phyloP scores from a whole-genome alignment of 2,888 invertebrate species.

The Epirrita christyi region DNA sequence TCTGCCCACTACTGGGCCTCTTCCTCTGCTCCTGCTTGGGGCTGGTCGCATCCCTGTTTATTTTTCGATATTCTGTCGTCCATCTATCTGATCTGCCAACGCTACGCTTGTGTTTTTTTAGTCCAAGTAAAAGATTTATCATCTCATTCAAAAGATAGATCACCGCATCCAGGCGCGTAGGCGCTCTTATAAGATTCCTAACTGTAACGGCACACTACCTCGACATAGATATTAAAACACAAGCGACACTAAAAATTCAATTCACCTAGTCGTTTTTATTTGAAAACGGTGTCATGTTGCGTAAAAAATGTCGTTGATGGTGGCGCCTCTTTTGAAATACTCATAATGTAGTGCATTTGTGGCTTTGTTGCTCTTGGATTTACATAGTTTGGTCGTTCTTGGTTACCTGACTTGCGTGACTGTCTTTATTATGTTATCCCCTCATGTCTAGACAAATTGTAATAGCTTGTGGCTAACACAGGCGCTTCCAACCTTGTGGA shows the following conservation, averaged over 20 bases:
- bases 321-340: conserved; percentile 60
- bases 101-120: not conserved
- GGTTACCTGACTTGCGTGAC: conserved; percentile 13
- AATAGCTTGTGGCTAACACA: too few relatives aligned
- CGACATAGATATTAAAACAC: conserved; percentile 60
- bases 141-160: conserved; percentile 36
- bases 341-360: conserved; percentile 48
- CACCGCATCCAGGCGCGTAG: conserved; percentile 39
- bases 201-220: conserved; percentile 63
- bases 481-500: too few relatives aligned
- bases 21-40: not conserved
- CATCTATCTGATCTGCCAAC: conserved; percentile 8
- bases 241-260: conserved; percentile 73
- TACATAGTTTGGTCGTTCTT: conserved; percentile 39
- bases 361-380: conserved; percentile 30
- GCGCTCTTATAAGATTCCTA: conserved; percentile 70
- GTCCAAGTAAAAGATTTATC: conserved; percentile 2
- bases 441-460: conserved; percentile 5
- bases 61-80: not conserved
- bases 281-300: conserved; percentile 54
- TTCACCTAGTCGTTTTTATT: conserved; percentile 60
- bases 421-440: conserved; percentile 1
- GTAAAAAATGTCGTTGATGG: conserved; percentile 48
- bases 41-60: conserved; percentile 21
- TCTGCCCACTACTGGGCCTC: not conserved